A percentile compares a stretch with the other conserved stretches of the same genome.
Evolutionary conservation across 2,797 vertebrate species (phyloP).

Genomic region (Onychomys leucogaster): DNA sequence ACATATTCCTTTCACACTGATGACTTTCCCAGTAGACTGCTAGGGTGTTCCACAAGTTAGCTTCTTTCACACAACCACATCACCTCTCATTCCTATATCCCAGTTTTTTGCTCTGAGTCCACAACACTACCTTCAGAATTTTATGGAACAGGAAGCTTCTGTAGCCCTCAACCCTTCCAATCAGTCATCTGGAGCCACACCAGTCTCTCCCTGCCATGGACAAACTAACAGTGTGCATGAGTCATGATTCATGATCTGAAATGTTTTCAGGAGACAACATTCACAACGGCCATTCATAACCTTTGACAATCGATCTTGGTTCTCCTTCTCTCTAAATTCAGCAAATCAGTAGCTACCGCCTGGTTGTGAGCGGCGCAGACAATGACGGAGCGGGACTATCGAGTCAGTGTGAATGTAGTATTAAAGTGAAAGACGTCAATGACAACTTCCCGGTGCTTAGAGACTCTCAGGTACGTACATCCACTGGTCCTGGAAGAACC

Average conservation of each 20-base stretch:
- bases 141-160: background rate
- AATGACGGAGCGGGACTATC: constrained; percentile 78
- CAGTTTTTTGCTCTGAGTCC: background rate
- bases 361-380: constrained; percentile 82
- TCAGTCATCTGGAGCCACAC: background rate
- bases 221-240: background rate
- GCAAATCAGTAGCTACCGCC: constrained; percentile 75
- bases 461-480: constrained; percentile 77
- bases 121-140: background rate
- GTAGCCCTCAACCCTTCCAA: background rate
- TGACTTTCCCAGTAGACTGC: background rate
- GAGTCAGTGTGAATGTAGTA: constrained; percentile 72
- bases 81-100: background rate
- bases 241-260: background rate
- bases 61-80: background rate
- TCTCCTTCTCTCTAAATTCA: constrained; percentile 56
- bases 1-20: background rate
- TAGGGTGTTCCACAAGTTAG: background rate
- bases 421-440: constrained; percentile 84
- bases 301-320: constrained; percentile 10
- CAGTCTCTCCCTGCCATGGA: background rate
- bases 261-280: constrained; percentile 22
- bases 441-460: constrained; percentile 83
- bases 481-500: background rate
- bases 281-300: background rate